Evolutionary conservation across 2,888 invertebrate genomes (phyloP).

Genomic region (Synergus laeviventris): DNA sequence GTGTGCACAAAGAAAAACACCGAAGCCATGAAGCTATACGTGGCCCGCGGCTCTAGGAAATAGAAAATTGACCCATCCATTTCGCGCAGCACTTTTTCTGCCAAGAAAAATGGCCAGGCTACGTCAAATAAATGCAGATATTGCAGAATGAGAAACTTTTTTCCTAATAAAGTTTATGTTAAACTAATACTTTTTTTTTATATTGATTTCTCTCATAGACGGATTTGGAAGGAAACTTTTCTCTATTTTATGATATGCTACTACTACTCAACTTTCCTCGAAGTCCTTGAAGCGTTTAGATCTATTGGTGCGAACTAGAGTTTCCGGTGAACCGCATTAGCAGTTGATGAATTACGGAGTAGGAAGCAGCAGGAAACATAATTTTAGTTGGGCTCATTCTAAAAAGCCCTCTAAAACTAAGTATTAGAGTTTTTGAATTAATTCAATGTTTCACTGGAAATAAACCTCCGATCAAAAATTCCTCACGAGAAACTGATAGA

Average conservation of each 20-base stretch:
- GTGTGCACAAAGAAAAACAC: constrained; percentile 3
- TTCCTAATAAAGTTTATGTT: constrained; percentile 20
- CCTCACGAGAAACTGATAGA: background rate
- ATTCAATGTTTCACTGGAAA: no score
- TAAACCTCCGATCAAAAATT: no score
- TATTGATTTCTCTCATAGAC: background rate
- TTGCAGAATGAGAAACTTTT: constrained; percentile 56
- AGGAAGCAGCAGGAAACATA: constrained; percentile 69
- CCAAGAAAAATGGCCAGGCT: constrained; percentile 60
- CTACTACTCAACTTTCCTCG: constrained; percentile 39
- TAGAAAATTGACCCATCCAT: constrained; percentile 73
- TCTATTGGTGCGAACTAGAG: constrained; percentile 59
- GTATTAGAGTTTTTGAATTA: background rate
- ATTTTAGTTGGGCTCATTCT: constrained; percentile 54
- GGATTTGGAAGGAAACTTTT: background rate
- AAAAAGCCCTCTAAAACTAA: background rate
- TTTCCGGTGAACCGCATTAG: constrained; percentile 67
- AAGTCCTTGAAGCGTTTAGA: constrained; percentile 55
- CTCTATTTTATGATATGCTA: background rate
- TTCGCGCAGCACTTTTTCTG: constrained; percentile 67
- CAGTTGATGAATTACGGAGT: constrained; percentile 71
- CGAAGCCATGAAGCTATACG: constrained; percentile 38
- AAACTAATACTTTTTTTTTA: background rate
- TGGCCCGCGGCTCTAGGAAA: constrained; percentile 61
- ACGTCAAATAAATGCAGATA: constrained; percentile 70